Evolutionary conservation across 2,113 vertebrate species (phyloP), one percentile per base, ranked within the genome.

Genomic region (Damaliscus lunatus): DNA sequence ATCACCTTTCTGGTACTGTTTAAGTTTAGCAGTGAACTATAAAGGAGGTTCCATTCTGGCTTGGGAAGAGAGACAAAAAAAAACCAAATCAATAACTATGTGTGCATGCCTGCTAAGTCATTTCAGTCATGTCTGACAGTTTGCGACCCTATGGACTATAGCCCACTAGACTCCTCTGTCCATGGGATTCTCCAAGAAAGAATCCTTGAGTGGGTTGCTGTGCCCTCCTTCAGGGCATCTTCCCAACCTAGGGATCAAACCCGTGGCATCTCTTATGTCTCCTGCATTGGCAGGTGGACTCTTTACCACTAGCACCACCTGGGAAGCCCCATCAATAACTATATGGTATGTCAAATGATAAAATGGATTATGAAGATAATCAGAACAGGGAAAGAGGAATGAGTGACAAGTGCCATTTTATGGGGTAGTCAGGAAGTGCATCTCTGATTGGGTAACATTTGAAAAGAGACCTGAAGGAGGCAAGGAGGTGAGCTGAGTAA

Each of bases 41-140:
- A 71, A 52, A 90, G 25, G 67, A 92, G 31, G 2, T 82, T 62
- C 8, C 12, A 48, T n/a, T 78, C n/a, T 60, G 64, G 27, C 64
- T 23, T 31, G 33, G n/a, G 29, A 59, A 80, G 46, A 96, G 50
- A 90, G 14, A 46, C 7, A 64, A 81, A 74, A 81, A 95, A 95
- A 36, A 0, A 10, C 31, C n/a, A 90, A 64, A 55, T 67, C 21
- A 40, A 29, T 27, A 31, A 89, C 29, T 85, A 16, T 48, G 19
- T 71, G 19, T 71, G 67, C 10, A 40, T 23, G 67, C n/a, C 5
- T 21, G 1, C n/a, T 71, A 71, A 40, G n/a, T 71, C 67, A 6
- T 71, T 71, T 71, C n/a, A 40, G 19, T 71, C n/a, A 71, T 71
- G 67, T 71, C n/a, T 71, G 10, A 71, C n/a, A 10, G n/a, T 40